Evolutionary conservation across 2,888 invertebrate genomes (phyloP).

Genomic region (Plagodis dolabraria): DNA sequence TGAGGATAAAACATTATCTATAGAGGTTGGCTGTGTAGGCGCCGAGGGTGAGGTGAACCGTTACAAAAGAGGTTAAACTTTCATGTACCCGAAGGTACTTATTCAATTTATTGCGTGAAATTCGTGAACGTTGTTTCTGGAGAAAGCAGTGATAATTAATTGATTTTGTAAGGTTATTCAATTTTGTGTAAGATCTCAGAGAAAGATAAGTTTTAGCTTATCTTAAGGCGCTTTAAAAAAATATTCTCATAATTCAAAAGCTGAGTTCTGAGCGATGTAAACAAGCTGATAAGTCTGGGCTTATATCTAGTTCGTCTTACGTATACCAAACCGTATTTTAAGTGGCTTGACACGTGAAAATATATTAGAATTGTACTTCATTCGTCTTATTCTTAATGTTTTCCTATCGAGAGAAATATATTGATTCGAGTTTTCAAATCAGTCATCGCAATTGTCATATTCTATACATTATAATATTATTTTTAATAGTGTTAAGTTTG

Average conservation of each 20-base stretch:
- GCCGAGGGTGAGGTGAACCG: slow-evolving; percentile 16
- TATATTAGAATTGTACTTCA: too few relatives aligned
- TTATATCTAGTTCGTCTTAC: slow-evolving; percentile 2
- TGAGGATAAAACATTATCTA: slow-evolving; percentile 20
- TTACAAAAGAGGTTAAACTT: slow-evolving; percentile 23
- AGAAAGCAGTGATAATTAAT: slow-evolving; percentile 40
- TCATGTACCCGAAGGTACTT: slow-evolving; percentile 27
- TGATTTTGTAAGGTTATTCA: slow-evolving; percentile 38
- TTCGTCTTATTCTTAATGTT: too few relatives aligned
- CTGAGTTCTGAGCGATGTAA: slow-evolving; percentile 10
- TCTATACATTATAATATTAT: too few relatives aligned
- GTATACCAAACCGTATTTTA: too few relatives aligned
- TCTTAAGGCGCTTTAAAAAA: slow-evolving; percentile 15
- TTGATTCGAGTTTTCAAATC: too few relatives aligned
- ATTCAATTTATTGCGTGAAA: slow-evolving; percentile 39
- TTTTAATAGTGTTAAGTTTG: too few relatives aligned
- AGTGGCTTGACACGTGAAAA: too few relatives aligned
- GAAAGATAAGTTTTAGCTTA: slow-evolving; percentile 23
- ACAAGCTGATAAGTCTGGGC: slow-evolving; percentile 7
- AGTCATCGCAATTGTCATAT: too few relatives aligned
- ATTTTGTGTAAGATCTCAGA: slow-evolving; percentile 34
- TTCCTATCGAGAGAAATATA: too few relatives aligned
- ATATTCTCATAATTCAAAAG: slow-evolving; percentile 11
- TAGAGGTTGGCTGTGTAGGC: slow-evolving; percentile 19
- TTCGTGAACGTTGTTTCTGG: slow-evolving; percentile 32